These are phyloP conservation scores for Ceratina calcarata DNA, from an alignment of 1,140 invertebrate species.

Conservation along the genomic window DNA sequence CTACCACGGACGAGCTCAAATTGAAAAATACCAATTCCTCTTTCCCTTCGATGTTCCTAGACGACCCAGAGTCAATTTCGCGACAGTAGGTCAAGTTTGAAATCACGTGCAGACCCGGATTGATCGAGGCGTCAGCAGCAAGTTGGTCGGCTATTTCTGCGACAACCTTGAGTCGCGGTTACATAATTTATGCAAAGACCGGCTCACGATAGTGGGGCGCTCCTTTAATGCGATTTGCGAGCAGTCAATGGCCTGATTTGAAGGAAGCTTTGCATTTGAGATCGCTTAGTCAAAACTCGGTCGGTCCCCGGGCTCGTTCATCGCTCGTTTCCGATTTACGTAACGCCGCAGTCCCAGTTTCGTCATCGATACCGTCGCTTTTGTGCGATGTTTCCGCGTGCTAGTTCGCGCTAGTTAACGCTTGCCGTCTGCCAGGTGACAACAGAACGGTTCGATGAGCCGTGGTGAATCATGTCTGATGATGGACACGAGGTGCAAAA, in stretches of 20 bases:
- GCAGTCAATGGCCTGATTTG: background rate
- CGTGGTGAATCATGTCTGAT: too few species aligned
- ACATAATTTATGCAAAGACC: conserved; percentile 26
- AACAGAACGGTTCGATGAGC: too few species aligned
- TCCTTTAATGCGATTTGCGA: background rate
- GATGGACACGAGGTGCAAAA: too few species aligned
- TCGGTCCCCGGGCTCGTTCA: background rate
- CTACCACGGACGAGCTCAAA: too few species aligned
- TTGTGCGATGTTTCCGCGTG: background rate
- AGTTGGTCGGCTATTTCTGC: background rate
- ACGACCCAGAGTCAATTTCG: conserved; percentile 9
- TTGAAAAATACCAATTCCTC: too few species aligned
- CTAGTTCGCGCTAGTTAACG: background rate
- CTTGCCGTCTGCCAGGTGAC: background rate
- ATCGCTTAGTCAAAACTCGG: background rate
- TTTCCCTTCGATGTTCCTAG: too few species aligned
- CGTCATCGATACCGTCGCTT: background rate
- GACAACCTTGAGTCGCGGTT: conserved; percentile 11
- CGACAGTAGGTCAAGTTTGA: conserved; percentile 13
- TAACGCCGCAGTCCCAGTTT: conserved; percentile 20
- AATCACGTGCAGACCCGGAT: background rate
- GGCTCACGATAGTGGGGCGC: background rate
- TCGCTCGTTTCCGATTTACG: conserved; percentile 26
- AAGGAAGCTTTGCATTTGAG: background rate
- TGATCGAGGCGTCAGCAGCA: conserved; percentile 1